Percentiles rank a stretch among this genome's conserved stretches.
These are phyloP conservation scores for Andrena cerasifolii DNA, from an alignment of 1,140 invertebrate genomes.

Conservation along the genomic window DNA sequence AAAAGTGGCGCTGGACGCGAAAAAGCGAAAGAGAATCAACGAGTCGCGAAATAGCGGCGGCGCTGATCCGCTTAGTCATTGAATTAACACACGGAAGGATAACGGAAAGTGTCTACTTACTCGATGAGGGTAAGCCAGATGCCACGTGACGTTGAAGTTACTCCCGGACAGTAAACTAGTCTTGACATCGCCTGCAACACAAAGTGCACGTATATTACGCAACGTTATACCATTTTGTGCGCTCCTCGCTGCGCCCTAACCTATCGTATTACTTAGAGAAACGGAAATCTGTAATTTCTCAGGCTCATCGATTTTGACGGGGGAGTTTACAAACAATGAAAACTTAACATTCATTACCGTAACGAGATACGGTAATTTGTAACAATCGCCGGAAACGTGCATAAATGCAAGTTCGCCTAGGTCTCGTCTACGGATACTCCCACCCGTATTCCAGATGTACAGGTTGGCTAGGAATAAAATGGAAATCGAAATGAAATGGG, in stretches of 20 bases:
- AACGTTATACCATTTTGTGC: constrained; percentile 52
- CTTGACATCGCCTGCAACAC: constrained; percentile 87
- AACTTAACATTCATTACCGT: constrained; percentile 37
- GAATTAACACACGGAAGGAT: neutral
- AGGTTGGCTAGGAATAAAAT: neutral
- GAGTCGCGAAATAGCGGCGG: neutral
- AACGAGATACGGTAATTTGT: constrained; percentile 10
- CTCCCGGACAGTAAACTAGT: constrained; percentile 92
- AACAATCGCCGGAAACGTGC: constrained; percentile 33
- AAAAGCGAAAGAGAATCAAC: neutral
- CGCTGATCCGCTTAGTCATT: no score
- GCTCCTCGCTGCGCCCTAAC: neutral
- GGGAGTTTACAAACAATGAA: constrained; percentile 6
- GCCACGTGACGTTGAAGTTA: constrained; percentile 95
- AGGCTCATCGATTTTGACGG: constrained; percentile 24
- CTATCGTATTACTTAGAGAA: neutral
- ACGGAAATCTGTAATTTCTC: constrained; percentile 32
- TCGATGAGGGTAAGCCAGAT: constrained; percentile 95
- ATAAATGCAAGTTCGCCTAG: constrained; percentile 20
- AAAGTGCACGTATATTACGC: constrained; percentile 55
- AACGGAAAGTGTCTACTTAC: constrained; percentile 85
- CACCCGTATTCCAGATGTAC: neutral
- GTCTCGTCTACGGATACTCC: neutral
- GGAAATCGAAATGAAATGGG: no score
- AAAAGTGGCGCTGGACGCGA: constrained; percentile 1